Evolutionary conservation across 2,888 invertebrate species (phyloP), one percentile per base, ranked within the genome.

Genomic region (Melikaiella ostensackeni): DNA sequence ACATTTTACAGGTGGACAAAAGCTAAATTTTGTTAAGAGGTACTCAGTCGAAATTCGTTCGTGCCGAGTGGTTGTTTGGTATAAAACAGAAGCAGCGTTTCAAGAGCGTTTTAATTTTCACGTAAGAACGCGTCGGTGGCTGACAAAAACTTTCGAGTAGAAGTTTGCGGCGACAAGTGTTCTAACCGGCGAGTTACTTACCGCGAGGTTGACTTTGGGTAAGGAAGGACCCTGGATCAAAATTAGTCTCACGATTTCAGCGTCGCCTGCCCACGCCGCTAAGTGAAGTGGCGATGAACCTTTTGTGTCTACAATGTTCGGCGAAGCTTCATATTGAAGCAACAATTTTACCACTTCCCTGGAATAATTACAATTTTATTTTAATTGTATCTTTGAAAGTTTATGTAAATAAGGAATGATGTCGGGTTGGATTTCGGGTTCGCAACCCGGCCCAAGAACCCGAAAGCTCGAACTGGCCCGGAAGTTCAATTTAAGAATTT

Each of bases 261-360:
- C 94, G 91, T 98, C 96, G 24, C 98, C 98, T 75, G 97, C 97
- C 98, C 98, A 98, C 74, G 98, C 97, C 75, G 98, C 98, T 90
- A 98, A 93, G 92, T 98, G 98, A 81, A 98, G 94, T 46, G 98
- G 97, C 42, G 97, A 97, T 55, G 98, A 98, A 24, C 98, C 98
- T 90, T 97, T 96, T 84, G 95, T 95, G 92, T 98, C 98, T 82
- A 96, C 95, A 74, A 97, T 94, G 92, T 98, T 97, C 81, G 97
- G 96, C 38, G 97, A 97, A 19, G 98, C 98, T 89, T 97, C 97
- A 89, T 97, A 95, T 81, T 95, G 94, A 84, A 98, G 93, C 80
- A 98, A 93, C 75, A 97, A 91, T 84, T 95, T 94, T 75, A 98
- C 98, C 88, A 98, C 96, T 82, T 97, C 96, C 91, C 97, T 97